Evolutionary conservation across 2,797 vertebrate species (phyloP), one percentile per base, ranked within the genome.

Genomic region (Acrossocheilus wenchowensis): DNA sequence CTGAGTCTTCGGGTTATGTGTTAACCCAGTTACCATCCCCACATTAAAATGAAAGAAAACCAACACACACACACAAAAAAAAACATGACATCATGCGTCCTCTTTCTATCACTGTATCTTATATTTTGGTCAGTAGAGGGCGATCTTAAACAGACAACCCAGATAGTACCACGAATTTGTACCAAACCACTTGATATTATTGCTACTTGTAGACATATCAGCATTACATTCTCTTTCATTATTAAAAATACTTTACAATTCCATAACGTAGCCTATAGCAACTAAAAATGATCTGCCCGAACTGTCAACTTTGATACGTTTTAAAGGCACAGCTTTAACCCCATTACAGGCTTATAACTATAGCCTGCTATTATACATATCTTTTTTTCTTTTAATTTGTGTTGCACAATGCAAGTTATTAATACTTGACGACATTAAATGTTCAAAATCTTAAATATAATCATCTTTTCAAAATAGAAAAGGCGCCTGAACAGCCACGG

Each of bases 381-480:
- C 0, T 64, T 8, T 34, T 10, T 8, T 30, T 30, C 5, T 3
- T 34, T 36, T 23, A 75, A 30, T 5, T 34, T 54, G 5, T 6
- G 30, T 54, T 54, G 48, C 34, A 39, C 19, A 23, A n/a, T 39
- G 50, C 50, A 57, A 21, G 3, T 5, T 74, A 50, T 30, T 74
- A 50, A 75, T 34, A 75, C 72, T 74, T 54, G 41, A 57, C 34
- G 50, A 23, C 75, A 78, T 15, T 14, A 39, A 57, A n/a, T 78
- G 11, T 57, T 78, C 34, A 41, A 60, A n/a, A 60, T 17, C 52
- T 78, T 77, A 52, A 75, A 75, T 34, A 21, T 36, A 75, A 75
- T 19, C 1, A 26, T 2, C 14, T 45, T 73, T 73, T 73, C 23
- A 17, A 72, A 71, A 73, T 73, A 52, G 15, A 54, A 54, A 77